phyloP scores from a whole-genome alignment of 2,113 vertebrate species.

The Gambusia holbrooki region DNA sequence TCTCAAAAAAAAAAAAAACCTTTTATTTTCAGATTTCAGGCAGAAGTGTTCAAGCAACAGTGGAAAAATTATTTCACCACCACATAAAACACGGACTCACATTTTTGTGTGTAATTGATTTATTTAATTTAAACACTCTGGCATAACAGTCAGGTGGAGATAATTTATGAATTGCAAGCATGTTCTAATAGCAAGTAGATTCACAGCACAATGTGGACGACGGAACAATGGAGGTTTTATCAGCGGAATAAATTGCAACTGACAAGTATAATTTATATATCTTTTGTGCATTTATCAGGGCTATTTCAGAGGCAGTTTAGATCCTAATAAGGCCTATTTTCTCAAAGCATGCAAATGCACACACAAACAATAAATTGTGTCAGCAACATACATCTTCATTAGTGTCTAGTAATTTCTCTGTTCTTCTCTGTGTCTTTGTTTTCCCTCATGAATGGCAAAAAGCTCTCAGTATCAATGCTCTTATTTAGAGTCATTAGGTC shows the following conservation, averaged over 20 bases:
- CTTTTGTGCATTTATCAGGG: conserved; percentile 57
- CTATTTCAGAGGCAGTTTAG: conserved; percentile 58
- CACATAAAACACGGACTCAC: background rate
- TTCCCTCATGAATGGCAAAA: conserved; percentile 62
- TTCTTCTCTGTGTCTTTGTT: conserved; percentile 49
- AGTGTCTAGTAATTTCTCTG: conserved; percentile 58
- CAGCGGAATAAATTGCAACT: conserved; percentile 60
- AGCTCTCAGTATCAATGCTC: conserved; percentile 46
- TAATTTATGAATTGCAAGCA: conserved; percentile 49
- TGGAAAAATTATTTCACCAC: background rate
- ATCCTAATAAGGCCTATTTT: conserved; percentile 52
- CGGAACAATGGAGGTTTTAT: conserved; percentile 56
- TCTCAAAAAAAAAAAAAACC: conserved; percentile 2
- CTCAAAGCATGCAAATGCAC: background rate
- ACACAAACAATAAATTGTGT: conserved; percentile 38
- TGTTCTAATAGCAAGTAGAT: conserved; percentile 42
- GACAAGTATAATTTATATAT: conserved; percentile 58
- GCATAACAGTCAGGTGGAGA: conserved; percentile 5
- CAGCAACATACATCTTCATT: conserved; percentile 74
- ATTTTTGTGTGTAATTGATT: background rate
- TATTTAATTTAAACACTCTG: conserved; percentile 22
- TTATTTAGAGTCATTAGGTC: conserved; percentile 35
- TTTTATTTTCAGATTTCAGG: conserved; percentile 21
- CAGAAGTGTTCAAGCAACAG: background rate
- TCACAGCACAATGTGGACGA: conserved; percentile 54